Base-by-base conservation (phyloP, 2,113 vertebrate genomes). In the rat (Rattus norvegicus) region DNA sequence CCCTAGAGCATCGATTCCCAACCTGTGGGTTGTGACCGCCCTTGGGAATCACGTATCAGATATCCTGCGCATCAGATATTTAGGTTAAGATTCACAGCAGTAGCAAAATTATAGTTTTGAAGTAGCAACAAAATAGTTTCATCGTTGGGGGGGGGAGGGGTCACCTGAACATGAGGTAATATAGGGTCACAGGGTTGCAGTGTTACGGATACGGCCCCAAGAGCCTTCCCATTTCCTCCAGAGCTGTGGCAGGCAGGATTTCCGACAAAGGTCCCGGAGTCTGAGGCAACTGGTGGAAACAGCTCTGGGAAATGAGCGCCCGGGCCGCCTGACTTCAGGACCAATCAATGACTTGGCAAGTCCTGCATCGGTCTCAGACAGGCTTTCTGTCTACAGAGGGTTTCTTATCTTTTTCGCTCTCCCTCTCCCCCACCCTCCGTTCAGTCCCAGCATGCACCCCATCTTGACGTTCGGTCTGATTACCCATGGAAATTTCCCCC, bases 401-500 rank as follows among this genome's bases (percentile, higher is more conserved):
- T 56, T 83, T 54, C 65, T 96, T 75, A n/a, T 72, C 81, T 97
- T 90, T 8, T 7, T 52, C 73, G 70, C 75, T 33, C 7, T 33
- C 52, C 47, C 14, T n/a, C 59, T 47, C 17, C 83, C 77, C 8
- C 91, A 61, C 76, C 96, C 90, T 63, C 73, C 69, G 10, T 61
- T 89, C 91, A 22, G 30, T 96, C 63, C 59, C n/a, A 96, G 96
- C 93, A 22, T 76, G 96, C 10, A 81, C 52, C 43, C 88, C 54
- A 7, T 90, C 93, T 93, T 92, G 92, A 79, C 75, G 94, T 84
- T 90, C 92, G 24, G 94, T 92, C 94, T 97, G 94, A 97, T 97
- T 95, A 96, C 92, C 93, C 95, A 26, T 30, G 88, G 91, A 95
- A 89, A 96, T 91, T 95, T 88, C 65, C 89, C 89, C 94, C 94